phyloP scores from a whole-genome alignment of 2,888 invertebrate genomes.

The Cheiracanthium punctorium region DNA sequence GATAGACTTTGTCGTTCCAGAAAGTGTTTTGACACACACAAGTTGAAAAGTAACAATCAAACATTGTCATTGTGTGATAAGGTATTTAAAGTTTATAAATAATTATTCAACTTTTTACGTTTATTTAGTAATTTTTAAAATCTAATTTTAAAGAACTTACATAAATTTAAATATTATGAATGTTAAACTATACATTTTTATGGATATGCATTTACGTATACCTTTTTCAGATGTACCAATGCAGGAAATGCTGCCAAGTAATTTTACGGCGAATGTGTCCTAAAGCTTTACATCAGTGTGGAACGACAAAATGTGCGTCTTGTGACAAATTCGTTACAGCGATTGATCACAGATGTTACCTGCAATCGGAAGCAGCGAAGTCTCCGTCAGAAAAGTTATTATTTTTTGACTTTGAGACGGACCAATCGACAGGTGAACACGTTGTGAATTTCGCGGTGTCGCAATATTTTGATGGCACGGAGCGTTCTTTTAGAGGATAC shows the following conservation, averaged over 20 bases:
- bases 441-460: background rate
- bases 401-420: background rate
- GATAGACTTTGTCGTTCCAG: background rate
- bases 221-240: constrained; percentile 23
- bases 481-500: background rate
- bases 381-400: background rate
- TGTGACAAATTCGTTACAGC: constrained; percentile 3
- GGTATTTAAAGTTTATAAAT: too few species aligned
- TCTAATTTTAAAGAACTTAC: too few species aligned
- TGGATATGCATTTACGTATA: too few species aligned
- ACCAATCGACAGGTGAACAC: background rate
- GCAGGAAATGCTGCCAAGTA: background rate
- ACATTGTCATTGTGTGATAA: background rate
- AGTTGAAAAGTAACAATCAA: background rate
- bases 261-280: background rate
- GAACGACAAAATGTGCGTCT: background rate
- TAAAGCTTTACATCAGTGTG: background rate
- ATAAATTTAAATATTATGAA: too few species aligned
- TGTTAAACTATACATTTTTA: too few species aligned
- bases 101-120: background rate
- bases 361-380: background rate
- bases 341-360: background rate
- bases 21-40: background rate
- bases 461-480: background rate
- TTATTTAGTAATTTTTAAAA: too few species aligned